phyloP scores from a whole-genome alignment of 2,888 invertebrate species.

The Apodemia mormo region DNA sequence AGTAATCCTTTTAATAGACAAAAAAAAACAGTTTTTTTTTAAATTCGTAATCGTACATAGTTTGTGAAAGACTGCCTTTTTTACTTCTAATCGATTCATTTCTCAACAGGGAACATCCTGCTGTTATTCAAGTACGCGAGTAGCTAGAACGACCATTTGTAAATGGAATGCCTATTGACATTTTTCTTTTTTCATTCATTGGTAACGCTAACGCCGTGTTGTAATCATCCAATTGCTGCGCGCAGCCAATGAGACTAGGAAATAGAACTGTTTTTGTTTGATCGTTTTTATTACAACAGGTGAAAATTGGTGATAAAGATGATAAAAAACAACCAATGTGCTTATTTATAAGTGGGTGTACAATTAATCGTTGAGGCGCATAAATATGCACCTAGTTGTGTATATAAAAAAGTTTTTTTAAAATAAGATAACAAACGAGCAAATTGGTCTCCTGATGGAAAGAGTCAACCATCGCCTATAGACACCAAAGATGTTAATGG shows the following conservation, averaged over 20 bases:
- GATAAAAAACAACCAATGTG: slow-evolving; percentile 5
- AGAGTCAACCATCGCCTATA: no score
- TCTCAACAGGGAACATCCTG: slow-evolving; percentile 54
- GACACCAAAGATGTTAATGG: no score
- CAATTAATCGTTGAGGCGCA: neutral
- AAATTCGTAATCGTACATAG: neutral
- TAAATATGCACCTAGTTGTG: no score
- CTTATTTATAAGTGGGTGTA: slow-evolving; percentile 2
- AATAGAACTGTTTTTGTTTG: neutral
- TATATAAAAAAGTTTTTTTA: no score
- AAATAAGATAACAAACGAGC: no score
- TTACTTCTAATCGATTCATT: slow-evolving; percentile 49
- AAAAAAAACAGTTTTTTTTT: neutral
- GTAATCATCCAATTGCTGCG: slow-evolving; percentile 14
- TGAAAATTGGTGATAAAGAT: neutral
- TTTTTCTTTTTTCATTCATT: slow-evolving; percentile 58
- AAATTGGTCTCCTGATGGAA: no score
- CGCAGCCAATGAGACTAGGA: slow-evolving; percentile 18
- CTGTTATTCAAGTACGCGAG: slow-evolving; percentile 45
- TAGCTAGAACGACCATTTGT: slow-evolving; percentile 48
- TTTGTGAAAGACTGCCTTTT: slow-evolving; percentile 36
- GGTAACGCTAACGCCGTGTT: slow-evolving; percentile 51
- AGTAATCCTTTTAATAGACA: neutral
- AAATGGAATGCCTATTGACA: slow-evolving; percentile 54
- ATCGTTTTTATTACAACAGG: neutral